Conservation (phyloP, 1,140 invertebrate species). For the Diachasmimorpha longicaudata region DNA sequence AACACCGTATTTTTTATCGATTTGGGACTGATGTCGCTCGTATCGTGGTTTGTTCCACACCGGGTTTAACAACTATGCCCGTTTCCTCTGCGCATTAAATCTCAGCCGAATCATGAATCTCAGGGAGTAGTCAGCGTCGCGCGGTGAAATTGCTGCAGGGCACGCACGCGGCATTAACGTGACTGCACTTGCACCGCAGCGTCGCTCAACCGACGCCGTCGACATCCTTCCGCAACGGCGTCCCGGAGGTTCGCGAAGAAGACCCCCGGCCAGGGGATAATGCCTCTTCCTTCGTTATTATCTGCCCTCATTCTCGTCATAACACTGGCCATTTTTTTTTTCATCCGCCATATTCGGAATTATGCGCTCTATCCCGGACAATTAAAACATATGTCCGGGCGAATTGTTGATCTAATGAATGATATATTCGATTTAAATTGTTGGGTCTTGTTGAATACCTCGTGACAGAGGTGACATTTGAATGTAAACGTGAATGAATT, state of each 20-base stretch:
- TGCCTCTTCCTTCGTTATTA: neutral
- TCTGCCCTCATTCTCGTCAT: neutral
- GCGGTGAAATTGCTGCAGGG: slow-evolving; percentile 48
- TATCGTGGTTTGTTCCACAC: slow-evolving; percentile 41
- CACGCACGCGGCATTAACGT: slow-evolving; percentile 45
- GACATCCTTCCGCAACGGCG: neutral
- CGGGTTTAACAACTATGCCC: slow-evolving; percentile 33
- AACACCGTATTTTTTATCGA: neutral
- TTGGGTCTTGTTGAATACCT: no score
- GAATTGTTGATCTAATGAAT: neutral
- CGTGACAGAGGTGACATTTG: no score
- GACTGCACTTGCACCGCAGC: neutral
- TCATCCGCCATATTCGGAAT: neutral
- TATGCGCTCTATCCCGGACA: neutral
- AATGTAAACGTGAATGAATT: no score
- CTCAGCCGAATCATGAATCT: slow-evolving; percentile 17
- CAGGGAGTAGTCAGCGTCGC: slow-evolving; percentile 23
- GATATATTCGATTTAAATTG: no score
- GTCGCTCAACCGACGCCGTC: slow-evolving; percentile 17
- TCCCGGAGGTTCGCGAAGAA: neutral
- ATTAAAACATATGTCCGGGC: slow-evolving; percentile 15
- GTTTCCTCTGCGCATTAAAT: slow-evolving; percentile 15
- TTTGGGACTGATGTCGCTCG: slow-evolving; percentile 26
- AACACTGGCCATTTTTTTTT: neutral
- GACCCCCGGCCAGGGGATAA: neutral